Evolutionary conservation across 1,140 invertebrate genomes (phyloP).

Genomic region (Halictus rubicundus): DNA sequence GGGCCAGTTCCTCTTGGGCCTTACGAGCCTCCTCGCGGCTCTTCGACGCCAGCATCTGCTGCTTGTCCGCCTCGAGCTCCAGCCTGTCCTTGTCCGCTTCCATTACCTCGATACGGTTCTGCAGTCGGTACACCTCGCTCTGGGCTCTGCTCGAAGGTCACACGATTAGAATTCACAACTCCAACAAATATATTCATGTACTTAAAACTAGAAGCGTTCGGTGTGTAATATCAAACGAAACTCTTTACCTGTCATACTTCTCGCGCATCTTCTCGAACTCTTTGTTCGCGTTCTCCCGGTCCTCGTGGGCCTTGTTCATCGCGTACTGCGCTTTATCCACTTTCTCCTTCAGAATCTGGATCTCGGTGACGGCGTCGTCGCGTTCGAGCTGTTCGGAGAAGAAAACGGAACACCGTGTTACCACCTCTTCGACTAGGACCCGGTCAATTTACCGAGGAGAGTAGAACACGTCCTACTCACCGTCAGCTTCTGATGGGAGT

Average conservation of each 20-base stretch:
- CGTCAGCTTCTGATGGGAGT: slow-evolving; percentile 90
- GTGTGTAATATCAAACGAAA: no score
- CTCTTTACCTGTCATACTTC: slow-evolving; percentile 92
- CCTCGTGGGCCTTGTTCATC: slow-evolving; percentile 90
- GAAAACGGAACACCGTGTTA: background rate
- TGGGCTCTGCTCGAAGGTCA: slow-evolving; percentile 84
- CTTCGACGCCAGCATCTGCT: slow-evolving; percentile 88
- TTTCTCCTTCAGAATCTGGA: slow-evolving; percentile 94
- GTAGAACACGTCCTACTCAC: slow-evolving; percentile 75
- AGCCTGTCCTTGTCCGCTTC: slow-evolving; percentile 93
- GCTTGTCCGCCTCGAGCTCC: slow-evolving; percentile 92
- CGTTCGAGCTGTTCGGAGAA: slow-evolving; percentile 86
- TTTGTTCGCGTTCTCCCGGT: slow-evolving; percentile 92
- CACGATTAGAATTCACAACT: background rate
- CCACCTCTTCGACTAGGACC: no score
- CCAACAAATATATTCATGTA: no score
- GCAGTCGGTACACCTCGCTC: slow-evolving; percentile 92
- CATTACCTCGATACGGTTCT: slow-evolving; percentile 91
- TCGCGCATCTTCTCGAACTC: slow-evolving; percentile 95
- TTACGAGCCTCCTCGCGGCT: slow-evolving; percentile 92
- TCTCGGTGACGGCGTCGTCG: slow-evolving; percentile 91
- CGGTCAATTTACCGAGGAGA: background rate
- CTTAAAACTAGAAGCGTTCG: no score
- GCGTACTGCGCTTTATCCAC: slow-evolving; percentile 91
- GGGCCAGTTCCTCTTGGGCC: slow-evolving; percentile 90